These are phyloP conservation scores for Apodemia hepburni DNA, from an alignment of 2,888 invertebrate species.

Conservation along the genomic window DNA sequence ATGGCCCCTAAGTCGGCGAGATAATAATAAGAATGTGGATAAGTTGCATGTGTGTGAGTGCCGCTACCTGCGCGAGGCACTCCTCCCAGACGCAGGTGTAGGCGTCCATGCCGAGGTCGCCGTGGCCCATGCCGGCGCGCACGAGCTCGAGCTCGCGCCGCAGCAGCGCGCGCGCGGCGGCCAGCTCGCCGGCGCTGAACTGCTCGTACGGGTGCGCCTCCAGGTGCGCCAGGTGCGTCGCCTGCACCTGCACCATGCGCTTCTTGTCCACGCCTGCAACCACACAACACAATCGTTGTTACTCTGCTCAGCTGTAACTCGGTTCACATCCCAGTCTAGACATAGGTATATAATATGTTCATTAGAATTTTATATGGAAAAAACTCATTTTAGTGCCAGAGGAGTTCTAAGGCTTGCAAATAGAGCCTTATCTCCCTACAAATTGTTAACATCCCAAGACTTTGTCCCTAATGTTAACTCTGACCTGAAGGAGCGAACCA, in stretches of 20 bases:
- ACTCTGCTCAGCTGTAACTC: background rate
- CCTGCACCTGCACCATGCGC: slow-evolving; percentile 79
- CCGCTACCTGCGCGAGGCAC: slow-evolving; percentile 90
- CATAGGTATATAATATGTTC: slow-evolving; percentile 34
- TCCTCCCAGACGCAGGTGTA: slow-evolving; percentile 99
- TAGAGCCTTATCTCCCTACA: no score
- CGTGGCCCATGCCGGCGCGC: slow-evolving; percentile 96
- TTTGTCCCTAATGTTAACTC: no score
- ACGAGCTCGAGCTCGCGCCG: slow-evolving; percentile 93
- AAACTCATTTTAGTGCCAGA: no score
- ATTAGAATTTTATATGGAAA: no score
- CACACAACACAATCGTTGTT: background rate
- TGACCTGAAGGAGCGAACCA: no score
- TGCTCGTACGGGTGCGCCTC: slow-evolving; percentile 93
- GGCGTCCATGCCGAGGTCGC: slow-evolving; percentile 94
- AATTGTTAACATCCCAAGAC: no score
- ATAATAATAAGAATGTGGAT: no score
- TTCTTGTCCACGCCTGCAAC: slow-evolving; percentile 69
- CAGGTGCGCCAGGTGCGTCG: slow-evolving; percentile 89
- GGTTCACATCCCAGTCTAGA: no score
- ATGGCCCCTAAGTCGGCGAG: no score
- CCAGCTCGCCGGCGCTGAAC: slow-evolving; percentile 84
- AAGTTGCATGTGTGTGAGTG: background rate
- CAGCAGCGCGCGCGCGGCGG: slow-evolving; percentile 82
- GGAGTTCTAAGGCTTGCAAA: no score